These are phyloP conservation scores for Leucania comma DNA, from an alignment of 2,888 invertebrate species.

Conservation along the genomic window DNA sequence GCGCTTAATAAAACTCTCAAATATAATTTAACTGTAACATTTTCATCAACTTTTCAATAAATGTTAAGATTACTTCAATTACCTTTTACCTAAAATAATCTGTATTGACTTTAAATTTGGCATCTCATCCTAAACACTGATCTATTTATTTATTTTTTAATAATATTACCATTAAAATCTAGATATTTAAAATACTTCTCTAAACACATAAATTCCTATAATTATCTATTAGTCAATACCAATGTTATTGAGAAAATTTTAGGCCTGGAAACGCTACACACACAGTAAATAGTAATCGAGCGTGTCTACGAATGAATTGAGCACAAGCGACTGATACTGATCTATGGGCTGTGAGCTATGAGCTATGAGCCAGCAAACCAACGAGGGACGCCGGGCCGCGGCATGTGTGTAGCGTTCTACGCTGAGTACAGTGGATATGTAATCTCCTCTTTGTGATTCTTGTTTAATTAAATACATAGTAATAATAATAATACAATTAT, in stretches of 20 bases:
- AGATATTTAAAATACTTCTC: constrained; percentile 91
- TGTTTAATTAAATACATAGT: constrained; percentile 75
- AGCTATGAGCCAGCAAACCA: constrained; percentile 32
- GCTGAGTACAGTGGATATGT: constrained; percentile 86
- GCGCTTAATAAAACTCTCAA: constrained; percentile 91
- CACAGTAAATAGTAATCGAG: constrained; percentile 64
- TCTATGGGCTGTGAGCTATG: constrained; percentile 55
- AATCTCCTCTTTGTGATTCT: constrained; percentile 85
- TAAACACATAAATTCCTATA: constrained; percentile 90
- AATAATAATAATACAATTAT: constrained; percentile 68
- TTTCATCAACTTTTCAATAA: constrained; percentile 89
- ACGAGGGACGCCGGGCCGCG: constrained; percentile 21
- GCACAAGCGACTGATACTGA: constrained; percentile 72
- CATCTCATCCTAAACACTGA: constrained; percentile 91
- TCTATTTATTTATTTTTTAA: constrained; percentile 85
- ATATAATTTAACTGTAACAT: constrained; percentile 91
- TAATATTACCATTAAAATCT: constrained; percentile 88
- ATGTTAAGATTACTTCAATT: constrained; percentile 89
- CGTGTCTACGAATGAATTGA: constrained; percentile 72
- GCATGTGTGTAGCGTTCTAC: constrained; percentile 85
- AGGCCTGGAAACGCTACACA: constrained; percentile 89
- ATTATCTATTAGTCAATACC: constrained; percentile 90
- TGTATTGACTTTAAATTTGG: constrained; percentile 93
- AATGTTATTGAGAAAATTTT: constrained; percentile 87
- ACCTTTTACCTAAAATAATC: constrained; percentile 91